These are phyloP conservation scores for Corticium candelabrum DNA, from an alignment of 37 sponge, comb jelly and placozoan genomes.

Conservation along the genomic window DNA sequence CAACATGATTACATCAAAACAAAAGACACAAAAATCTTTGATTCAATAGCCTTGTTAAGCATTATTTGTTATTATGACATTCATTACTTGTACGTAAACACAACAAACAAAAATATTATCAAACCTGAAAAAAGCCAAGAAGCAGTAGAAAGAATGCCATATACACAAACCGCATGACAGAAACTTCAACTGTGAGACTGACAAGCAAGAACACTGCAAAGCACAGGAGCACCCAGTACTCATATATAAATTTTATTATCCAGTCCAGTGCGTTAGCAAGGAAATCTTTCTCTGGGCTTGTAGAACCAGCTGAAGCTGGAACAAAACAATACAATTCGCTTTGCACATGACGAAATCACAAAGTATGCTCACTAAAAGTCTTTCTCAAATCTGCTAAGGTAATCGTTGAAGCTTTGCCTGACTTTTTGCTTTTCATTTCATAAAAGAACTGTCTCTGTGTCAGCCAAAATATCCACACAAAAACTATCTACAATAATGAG, in stretches of 20 bases:
- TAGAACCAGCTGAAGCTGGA: not conserved
- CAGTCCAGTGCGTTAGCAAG: not conserved
- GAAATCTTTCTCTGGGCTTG: not conserved
- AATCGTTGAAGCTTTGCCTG: too few species aligned
- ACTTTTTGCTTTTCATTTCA: too few species aligned
- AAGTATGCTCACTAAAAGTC: too few species aligned
- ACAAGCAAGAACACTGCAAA: constrained; percentile 73
- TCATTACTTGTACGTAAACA: too few species aligned
- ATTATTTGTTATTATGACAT: too few species aligned
- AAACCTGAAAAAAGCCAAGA: constrained; percentile 61
- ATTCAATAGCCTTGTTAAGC: too few species aligned
- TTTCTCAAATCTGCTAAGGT: too few species aligned
- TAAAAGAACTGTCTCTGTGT: not conserved
- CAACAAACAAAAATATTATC: too few species aligned
- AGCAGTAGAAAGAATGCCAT: constrained; percentile 48
- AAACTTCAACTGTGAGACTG: constrained; percentile 35
- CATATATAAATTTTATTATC: not conserved
- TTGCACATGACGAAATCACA: too few species aligned
- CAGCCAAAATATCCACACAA: not conserved
- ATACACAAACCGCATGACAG: constrained; percentile 51
- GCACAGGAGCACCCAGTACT: constrained; percentile 60
- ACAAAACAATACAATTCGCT: too few species aligned
- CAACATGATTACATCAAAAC: too few species aligned
- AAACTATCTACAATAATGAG: not conserved
- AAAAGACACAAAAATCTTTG: too few species aligned